Percentiles rank a stretch among this genome's conserved stretches.
These are phyloP conservation scores for Eptatretus burgeri DNA, from an alignment of 2,113 vertebrate species.

Conservation along the genomic window DNA sequence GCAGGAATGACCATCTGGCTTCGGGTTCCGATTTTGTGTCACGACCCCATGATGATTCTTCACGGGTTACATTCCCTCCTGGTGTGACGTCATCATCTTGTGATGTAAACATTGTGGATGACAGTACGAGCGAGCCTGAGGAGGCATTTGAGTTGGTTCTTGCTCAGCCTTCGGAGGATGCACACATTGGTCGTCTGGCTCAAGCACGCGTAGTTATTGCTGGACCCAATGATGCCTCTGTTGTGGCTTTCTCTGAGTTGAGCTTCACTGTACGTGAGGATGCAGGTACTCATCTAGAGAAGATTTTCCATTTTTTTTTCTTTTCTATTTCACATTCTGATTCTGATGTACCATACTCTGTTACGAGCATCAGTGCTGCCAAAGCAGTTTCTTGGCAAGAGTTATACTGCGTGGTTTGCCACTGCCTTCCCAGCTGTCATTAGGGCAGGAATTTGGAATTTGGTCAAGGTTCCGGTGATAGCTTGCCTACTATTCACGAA, in stretches of 20 bases:
- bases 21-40: slow-evolving; percentile 74
- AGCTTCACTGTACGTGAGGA: slow-evolving; percentile 60
- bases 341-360: too few relatives aligned
- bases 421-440: too few relatives aligned
- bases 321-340: too few relatives aligned
- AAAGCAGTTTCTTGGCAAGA: too few relatives aligned
- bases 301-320: too few relatives aligned
- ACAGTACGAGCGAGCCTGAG: slow-evolving; percentile 72
- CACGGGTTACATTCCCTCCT: slow-evolving; percentile 35
- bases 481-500: too few relatives aligned
- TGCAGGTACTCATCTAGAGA: slow-evolving; percentile 25
- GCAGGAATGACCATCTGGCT: slow-evolving; percentile 39
- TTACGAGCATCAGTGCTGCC: too few relatives aligned
- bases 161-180: slow-evolving; percentile 36
- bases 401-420: too few relatives aligned
- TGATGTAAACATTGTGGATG: slow-evolving; percentile 47
- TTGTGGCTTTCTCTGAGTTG: slow-evolving; percentile 38
- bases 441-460: too few relatives aligned
- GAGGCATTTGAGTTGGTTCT: slow-evolving; percentile 65
- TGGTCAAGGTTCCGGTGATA: too few relatives aligned
- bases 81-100: slow-evolving; percentile 43
- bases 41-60: slow-evolving; percentile 30
- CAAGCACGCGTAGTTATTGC: slow-evolving; percentile 38
- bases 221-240: slow-evolving; percentile 71
- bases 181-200: slow-evolving; percentile 27